Evolutionary conservation across 2,797 vertebrate genomes (phyloP), one percentile per base, ranked within the genome.

Genomic region (Rhyacichthys aspro): DNA sequence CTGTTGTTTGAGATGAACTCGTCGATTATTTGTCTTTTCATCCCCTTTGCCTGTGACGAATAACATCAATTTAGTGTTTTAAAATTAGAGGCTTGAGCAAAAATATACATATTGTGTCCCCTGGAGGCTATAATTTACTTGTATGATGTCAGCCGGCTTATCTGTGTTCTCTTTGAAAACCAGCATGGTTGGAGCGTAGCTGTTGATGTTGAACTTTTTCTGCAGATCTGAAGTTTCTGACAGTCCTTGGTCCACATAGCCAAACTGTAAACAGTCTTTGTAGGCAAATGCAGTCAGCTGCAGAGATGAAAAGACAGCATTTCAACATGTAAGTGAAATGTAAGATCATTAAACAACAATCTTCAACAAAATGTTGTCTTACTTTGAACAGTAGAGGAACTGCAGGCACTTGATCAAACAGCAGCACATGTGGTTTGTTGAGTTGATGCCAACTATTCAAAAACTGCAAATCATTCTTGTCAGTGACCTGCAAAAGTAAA

Each of bases 1-100:
- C 95, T 98, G 82, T 99, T 98, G 81, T 96, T 97, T 37, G 94
- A 90, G 73, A 99, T 91, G 83, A 99, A 98, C 85, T 99, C 95
- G 0, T 98, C 96, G 0, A 99, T 94, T 32, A 95, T 94, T 72
- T 95, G 94, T 70, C 96, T 98, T 79, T 96, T 99, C 93, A 99
- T 94, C 14, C 93, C 93, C 84, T 95, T 95, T 32, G 93, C 93
- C 98, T 99, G 87, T 11, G 11, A 42, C 78, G 53, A 60, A 42
- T 3, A 59, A 15, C 16, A 28, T 11, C 32, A n/a, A 7, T 6
- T 5, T 28, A 28, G 23, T 28, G 23, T 28, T 28, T 28, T 28
- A 28, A 28, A 28, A 28, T 28, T 3, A 5, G 23, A 28, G 7
- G 7, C 23, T 28, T 28, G 23, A 3, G 7, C 54, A 64, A 48